phyloP scores from a whole-genome alignment of 2,113 vertebrate genomes.

The Pollimyrus isidori region DNA sequence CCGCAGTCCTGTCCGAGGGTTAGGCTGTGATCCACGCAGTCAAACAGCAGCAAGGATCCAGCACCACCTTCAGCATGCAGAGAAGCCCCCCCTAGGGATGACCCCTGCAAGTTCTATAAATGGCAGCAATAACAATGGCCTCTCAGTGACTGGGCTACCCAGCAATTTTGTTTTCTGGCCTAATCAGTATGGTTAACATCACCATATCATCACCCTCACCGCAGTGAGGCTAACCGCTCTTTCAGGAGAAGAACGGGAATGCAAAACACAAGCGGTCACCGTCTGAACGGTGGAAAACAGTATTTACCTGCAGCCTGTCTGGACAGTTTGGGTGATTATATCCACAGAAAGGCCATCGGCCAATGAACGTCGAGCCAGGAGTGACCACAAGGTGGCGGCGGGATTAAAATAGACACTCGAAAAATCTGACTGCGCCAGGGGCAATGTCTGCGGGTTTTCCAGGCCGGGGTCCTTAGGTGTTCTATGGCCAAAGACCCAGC shows the following conservation, averaged over 20 bases:
- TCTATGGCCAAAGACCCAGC: not conserved
- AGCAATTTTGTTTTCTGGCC: not conserved
- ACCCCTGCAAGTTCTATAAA: not conserved
- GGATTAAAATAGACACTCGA: not conserved
- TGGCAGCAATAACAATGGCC: constrained; percentile 3
- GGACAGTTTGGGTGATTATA: not conserved
- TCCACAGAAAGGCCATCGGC: not conserved
- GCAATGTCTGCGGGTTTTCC: not conserved
- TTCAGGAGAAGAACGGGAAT: not conserved
- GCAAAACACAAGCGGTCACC: not conserved
- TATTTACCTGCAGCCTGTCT: constrained; percentile 21
- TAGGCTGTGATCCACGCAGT: not conserved
- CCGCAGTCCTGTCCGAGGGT: not conserved
- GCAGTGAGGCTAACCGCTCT: not conserved
- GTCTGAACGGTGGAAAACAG: not conserved
- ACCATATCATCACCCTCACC: not conserved
- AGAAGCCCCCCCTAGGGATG: not conserved
- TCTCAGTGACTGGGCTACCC: not conserved
- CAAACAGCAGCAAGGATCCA: not conserved
- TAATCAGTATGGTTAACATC: not conserved
- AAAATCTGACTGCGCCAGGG: not conserved
- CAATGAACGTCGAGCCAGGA: not conserved
- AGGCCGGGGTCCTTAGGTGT: not conserved
- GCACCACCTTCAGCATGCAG: not conserved
- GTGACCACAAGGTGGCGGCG: not conserved